Evolutionary conservation across 2,888 invertebrate species (phyloP), one percentile per base, ranked within the genome.

Genomic region (Xylophagus ater): DNA sequence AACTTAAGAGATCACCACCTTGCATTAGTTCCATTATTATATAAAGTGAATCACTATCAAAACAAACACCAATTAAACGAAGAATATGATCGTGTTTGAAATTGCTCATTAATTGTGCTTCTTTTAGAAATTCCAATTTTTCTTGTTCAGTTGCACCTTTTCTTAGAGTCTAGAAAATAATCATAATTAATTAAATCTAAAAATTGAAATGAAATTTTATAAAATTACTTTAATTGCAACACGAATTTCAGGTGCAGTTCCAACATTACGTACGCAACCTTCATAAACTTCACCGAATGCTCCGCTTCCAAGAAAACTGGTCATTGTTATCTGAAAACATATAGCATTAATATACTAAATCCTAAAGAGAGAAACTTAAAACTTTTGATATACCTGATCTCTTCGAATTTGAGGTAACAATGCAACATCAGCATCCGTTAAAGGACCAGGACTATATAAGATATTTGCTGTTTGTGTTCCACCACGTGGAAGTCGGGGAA

Each of bases 21-120:
- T 93, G 88, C 98, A 98, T 98, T 13, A 97, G 73, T 60, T 98
- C 97, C 74, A 97, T 81, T 32, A 98, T 83, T 46, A 98, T 81
- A 52, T 89, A 87, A 53, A 90, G 84, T 6, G 92, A 86, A 57
- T 94, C 92, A 48, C 85, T 83, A 58, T 96, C 92, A 20, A 94
- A 73, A 56, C 94, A 96, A 4, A 98, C 90, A 1, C 97, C 97
- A 7, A 97, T 72, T 20, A 97, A 70, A 45, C 87, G 76, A 18
- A 98, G 69, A 39, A 98, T 96, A 57, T 98, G 93, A 44, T 92
- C 85, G 59, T 98, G 96, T 51, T 88, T 87, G 61, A 98, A 96
- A 59, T 96, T 93, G 38, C 89, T 88, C 94, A 98, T 96, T 30
- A 97, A 65, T 50, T 90, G 83, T 0, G 97, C 97, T 67, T 98